These are phyloP conservation scores for Axea sp. DNA, from an alignment of 2,888 invertebrate genomes.

Conservation along the genomic window DNA sequence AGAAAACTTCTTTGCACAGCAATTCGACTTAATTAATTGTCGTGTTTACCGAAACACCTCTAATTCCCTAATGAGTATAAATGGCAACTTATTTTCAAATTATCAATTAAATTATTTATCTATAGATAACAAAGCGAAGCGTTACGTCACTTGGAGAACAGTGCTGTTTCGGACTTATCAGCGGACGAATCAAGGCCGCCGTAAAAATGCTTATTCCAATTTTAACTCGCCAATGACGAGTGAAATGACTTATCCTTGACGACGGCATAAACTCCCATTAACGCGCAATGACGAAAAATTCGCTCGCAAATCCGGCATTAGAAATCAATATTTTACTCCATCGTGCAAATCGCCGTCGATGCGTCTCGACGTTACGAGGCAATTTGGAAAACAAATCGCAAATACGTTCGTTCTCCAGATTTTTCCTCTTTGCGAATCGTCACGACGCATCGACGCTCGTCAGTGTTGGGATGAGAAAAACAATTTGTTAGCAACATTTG, in stretches of 20 bases:
- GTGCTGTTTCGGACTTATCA: slow-evolving; percentile 31
- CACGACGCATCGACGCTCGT: too few species aligned
- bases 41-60: too few species aligned
- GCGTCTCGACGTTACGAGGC: not conserved
- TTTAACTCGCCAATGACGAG: slow-evolving; percentile 40
- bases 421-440: too few species aligned
- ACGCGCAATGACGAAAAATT: not conserved
- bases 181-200: slow-evolving; percentile 34
- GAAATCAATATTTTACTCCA: slow-evolving; percentile 13
- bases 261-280: slow-evolving; percentile 5
- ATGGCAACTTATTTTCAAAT: slow-evolving; percentile 5
- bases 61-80: slow-evolving; percentile 5
- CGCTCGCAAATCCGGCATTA: slow-evolving; percentile 4
- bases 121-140: slow-evolving; percentile 12
- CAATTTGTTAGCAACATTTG: too few species aligned
- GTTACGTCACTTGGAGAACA: slow-evolving; percentile 40
- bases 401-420: too few species aligned
- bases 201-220: slow-evolving; percentile 44
- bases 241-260: slow-evolving; percentile 41
- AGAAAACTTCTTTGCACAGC: too few species aligned
- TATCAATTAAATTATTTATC: slow-evolving; percentile 24
- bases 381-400: too few species aligned
- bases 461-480: too few species aligned
- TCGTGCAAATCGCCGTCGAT: not conserved
- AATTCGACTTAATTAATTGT: too few species aligned